A percentile compares a stretch with the other conserved stretches of the same genome.
phyloP scores from a whole-genome alignment of 2,797 vertebrate genomes.

The Pseudocheirus occidentalis region DNA sequence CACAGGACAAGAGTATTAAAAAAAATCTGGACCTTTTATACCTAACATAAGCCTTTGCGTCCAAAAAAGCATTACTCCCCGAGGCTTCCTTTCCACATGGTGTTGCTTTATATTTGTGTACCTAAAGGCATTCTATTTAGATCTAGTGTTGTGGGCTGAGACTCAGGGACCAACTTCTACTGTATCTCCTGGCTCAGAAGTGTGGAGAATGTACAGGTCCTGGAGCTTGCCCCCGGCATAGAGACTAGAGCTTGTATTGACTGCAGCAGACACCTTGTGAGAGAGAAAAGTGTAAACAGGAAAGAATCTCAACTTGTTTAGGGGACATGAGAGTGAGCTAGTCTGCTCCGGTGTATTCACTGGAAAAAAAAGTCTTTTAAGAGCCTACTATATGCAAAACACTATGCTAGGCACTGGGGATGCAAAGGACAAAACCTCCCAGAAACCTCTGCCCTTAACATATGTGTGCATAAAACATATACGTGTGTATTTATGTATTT shows the following conservation, averaged over 20 bases:
- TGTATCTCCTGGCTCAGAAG: neutral
- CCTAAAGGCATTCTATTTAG: neutral
- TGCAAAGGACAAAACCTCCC: neutral
- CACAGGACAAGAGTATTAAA: neutral
- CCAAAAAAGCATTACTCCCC: neutral
- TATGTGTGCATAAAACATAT: neutral
- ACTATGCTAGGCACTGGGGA: neutral
- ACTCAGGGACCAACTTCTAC: neutral
- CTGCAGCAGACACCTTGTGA: neutral
- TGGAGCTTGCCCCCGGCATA: constrained; percentile 19
- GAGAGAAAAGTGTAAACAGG: neutral
- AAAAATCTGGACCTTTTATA: neutral
- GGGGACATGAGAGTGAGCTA: neutral
- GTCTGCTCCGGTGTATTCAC: neutral
- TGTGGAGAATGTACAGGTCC: neutral
- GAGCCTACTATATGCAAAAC: neutral
- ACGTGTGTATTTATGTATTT: no score
- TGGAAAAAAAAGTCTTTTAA: neutral
- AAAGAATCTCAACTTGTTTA: neutral
- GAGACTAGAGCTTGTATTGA: neutral
- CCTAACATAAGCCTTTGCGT: neutral
- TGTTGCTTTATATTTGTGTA: neutral
- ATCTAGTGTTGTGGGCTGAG: neutral
- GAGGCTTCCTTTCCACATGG: neutral
- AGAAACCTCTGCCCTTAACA: neutral